Base-by-base conservation (phyloP, 2,797 vertebrate species). In the Spinus olivaceus region DNA sequence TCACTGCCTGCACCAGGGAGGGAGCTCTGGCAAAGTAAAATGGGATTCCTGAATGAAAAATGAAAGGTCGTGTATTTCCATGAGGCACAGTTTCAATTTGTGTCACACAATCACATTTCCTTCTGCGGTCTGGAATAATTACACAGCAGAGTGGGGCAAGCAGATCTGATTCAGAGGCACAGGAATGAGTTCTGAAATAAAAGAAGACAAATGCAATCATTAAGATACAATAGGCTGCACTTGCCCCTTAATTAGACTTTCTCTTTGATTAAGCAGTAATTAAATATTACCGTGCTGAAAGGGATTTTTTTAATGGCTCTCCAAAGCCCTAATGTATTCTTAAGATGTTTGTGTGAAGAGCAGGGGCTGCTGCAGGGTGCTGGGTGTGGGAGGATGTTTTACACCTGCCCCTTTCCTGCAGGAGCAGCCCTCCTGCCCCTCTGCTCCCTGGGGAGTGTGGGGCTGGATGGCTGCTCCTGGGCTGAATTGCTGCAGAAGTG, bases 231-330 rank as follows among this genome's bases (percentile, higher is more conserved):
- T 91, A 90, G 95, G 91, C 88, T 91, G 67, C 80, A 88, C 63
- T 96, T 97, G 93, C 93, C 90, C 95, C 86, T 96, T 97, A 95
- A 96, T 96, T 96, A 97, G 90, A 88, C 94, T 95, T 95, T 93
- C 84, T 95, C 92, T 97, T 96, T 95, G 92, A 97, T 96, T 95
- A 96, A 94, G 88, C 82, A 91, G 67, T 96, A 97, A 97, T 97
- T 97, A 97, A 97, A 94, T 96, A 96, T 95, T 90, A 88, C 95
- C 5, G 0, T 83, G 71, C 95, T 95, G 93, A 94, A 96, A 88
- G 87, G 65, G 32, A 37, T 32, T 86, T 86, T 88, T 91, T 90
- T 72, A 65, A 84, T 61, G 64, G 64, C 76, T 30, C 37, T 92
- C 63, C 4, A 4, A 91, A 93, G 61, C 64, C 69, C 60, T 80